Evolutionary conservation across 1,140 invertebrate species (phyloP), one percentile per base, ranked within the genome.

Genomic region (Drosophila micromelanica): DNA sequence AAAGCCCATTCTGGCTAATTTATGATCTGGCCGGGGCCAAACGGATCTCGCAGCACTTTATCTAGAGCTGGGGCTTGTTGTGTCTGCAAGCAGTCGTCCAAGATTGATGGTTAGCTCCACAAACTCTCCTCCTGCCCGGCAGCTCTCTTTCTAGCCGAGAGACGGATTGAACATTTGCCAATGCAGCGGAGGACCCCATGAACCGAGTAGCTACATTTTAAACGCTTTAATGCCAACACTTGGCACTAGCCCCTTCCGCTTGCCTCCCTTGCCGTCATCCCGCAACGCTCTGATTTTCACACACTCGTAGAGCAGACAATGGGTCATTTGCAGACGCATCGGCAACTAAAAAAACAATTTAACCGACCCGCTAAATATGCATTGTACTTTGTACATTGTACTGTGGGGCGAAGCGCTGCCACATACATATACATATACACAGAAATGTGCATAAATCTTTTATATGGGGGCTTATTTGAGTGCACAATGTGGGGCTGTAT

Each of bases 321-420:
- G 82, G 74, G 74, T 87, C 82, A 86, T 87, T 86, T 87, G 82
- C 71, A 82, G 82, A 76, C 82, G 82, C 78, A 73, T 81, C 75
- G 75, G 72, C 51, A 87, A 87, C 79, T 64, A 89, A 82, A 89
- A 86, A 87, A 87, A 87, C 78, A 89, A 87, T 82, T 87, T 89
- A 73, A 82, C 67, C 67, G 72, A 71, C 63, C 63, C 57, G 79
- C 78, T 87, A 87, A 87, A 89, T 89, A 82, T 82, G 81, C 68
- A 87, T 81, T 65, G 73, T 78, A 72, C 64, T 62, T 63, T 62
- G 64, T 60, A 43, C 27, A 35, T 35, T 35, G 32, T 37, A 40
- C 5, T 35, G 3, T 8, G 32, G 38, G n/a, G 20, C 4, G 13
- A 32, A 15, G 12, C 5, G 23, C 35, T 15, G 11, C 38, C 38